Percentiles rank a stretch among this genome's conserved stretches.
phyloP scores from a whole-genome alignment of 1,140 invertebrate genomes.

The Orchesella cincta region DNA sequence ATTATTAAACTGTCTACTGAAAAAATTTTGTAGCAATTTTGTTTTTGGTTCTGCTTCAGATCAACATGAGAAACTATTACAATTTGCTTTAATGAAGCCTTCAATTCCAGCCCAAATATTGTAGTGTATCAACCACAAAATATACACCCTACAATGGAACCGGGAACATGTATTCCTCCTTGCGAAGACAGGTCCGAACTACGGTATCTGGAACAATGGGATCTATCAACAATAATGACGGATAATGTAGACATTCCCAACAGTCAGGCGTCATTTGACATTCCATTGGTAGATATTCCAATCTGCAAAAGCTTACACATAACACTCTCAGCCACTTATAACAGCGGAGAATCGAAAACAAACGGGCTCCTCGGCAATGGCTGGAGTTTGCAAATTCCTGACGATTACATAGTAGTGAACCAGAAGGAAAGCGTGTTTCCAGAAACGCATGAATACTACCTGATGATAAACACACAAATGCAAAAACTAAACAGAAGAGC shows the following conservation, averaged over 20 bases:
- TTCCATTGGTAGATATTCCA: not conserved
- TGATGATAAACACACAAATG: not conserved
- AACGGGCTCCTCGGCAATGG: not conserved
- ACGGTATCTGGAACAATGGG: not conserved
- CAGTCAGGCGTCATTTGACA: not conserved
- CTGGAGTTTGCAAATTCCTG: not conserved
- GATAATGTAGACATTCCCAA: not conserved
- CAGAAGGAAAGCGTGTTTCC: not conserved
- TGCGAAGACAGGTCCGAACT: too few species aligned
- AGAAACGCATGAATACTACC: not conserved
- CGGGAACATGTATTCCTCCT: too few species aligned
- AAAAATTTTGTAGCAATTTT: too few species aligned
- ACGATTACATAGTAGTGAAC: not conserved
- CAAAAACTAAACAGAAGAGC: not conserved
- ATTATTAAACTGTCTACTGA: too few species aligned
- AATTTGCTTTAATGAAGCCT: too few species aligned
- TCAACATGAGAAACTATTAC: too few species aligned
- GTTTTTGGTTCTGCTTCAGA: too few species aligned
- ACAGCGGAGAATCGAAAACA: not conserved
- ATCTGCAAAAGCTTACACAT: not conserved
- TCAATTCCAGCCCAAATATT: too few species aligned
- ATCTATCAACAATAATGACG: not conserved
- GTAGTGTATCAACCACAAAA: too few species aligned
- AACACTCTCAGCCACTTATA: not conserved
- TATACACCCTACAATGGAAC: too few species aligned